phyloP scores from a whole-genome alignment of 1,140 invertebrate species.

The Metaphire vulgaris region DNA sequence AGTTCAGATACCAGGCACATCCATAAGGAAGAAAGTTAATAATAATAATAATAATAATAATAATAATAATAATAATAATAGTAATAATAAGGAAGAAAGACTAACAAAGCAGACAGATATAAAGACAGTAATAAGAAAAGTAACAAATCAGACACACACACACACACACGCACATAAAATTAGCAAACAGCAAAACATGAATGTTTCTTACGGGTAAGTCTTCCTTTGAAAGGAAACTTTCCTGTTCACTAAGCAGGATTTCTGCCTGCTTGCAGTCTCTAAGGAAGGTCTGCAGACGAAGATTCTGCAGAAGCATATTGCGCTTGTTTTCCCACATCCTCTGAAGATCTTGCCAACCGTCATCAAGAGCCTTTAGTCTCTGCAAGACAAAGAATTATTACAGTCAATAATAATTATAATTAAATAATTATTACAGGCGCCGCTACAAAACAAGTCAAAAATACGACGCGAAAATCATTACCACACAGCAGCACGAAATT shows the following conservation, averaged over 20 bases:
- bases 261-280: slow-evolving; percentile 95
- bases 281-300: slow-evolving; percentile 73
- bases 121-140: too few relatives aligned
- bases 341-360: slow-evolving; percentile 96
- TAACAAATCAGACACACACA: too few relatives aligned
- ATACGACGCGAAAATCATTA: too few relatives aligned
- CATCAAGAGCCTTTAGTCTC: slow-evolving; percentile 89
- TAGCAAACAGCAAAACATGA: too few relatives aligned
- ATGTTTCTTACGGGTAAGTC: slow-evolving; percentile 80
- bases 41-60: too few relatives aligned
- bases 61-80: too few relatives aligned
- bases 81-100: too few relatives aligned
- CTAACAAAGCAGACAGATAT: too few relatives aligned
- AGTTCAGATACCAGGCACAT: too few relatives aligned
- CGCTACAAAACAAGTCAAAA: neutral
- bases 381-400: slow-evolving; percentile 38
- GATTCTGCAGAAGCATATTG: slow-evolving; percentile 83
- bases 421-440: neutral
- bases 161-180: too few relatives aligned
- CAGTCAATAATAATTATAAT: neutral
- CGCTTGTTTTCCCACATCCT: slow-evolving; percentile 99
- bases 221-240: slow-evolving; percentile 87
- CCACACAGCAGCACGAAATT: too few relatives aligned
- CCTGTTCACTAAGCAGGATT: slow-evolving; percentile 93
- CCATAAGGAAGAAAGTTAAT: too few relatives aligned